Base-by-base conservation (phyloP, 2,888 invertebrate genomes). In the Unio pictorum region DNA sequence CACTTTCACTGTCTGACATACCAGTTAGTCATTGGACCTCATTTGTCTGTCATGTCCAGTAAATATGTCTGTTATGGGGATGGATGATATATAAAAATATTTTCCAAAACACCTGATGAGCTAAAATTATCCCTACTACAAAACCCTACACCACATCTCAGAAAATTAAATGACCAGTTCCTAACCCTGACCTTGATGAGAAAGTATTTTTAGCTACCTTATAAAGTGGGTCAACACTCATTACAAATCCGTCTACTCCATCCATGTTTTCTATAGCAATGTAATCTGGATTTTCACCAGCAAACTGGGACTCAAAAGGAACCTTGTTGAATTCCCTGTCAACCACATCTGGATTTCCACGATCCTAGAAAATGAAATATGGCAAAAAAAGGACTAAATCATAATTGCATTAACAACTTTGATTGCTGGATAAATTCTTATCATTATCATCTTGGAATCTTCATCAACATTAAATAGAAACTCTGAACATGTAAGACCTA, bases 201-300 rank as follows among this genome's bases (percentile, higher is more conserved):
- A 20, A 55, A 15, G 30, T 28, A 23, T 28, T 45, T 45, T 26
- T 34, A 67, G 66, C 59, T 76, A 88, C 89, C 84, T 88, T 86
- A 68, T 87, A 91, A 18, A 91, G 80, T 23, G 90, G 89, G 69
- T 90, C 89, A 4, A 90, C 87, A 74, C 84, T 87, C 72, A 90
- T 79, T 3, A 84, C 78, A 76, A 91, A 91, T n/a, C 90, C 91
- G 80, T 91, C 91, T 34, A 89, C 86, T 23, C 90, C 90, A 30
- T 86, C 80, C 69, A 87, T 76, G 11, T 79, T 68, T 28, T 81
- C 66, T n/a, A 90, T 59, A 45, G 73, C 69, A 8, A 74, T 63
- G 66, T 84, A 87, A 23, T 84, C 77, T 1, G 82, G 72, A 23
- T 81, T 76, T 55, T 89, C 87, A 26, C 78, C 76, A 20, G 87